Evolutionary conservation across 2,888 invertebrate genomes (phyloP), one percentile per base, ranked within the genome.

Genomic region (Stramonita haemastoma): DNA sequence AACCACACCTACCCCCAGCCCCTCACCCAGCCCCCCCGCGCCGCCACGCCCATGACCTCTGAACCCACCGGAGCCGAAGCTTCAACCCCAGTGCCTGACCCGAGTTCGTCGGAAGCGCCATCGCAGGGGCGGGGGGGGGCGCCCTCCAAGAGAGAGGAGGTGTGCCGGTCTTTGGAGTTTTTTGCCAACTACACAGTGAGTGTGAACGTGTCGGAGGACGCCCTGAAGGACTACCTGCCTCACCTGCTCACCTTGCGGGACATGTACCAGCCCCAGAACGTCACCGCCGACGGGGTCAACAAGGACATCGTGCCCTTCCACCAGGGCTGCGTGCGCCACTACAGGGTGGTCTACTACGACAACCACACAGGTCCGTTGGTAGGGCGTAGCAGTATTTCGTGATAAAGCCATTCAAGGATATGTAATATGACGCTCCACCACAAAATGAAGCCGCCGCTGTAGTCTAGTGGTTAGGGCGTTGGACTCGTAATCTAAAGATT

Each of bases 301-400:
- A 87, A 88, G 11, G 70, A 73, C n/a, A 56, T 88, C 0, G 92
- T 91, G 17, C n/a, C 77, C 19, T 92, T 90, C 73, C 56, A 79
- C 15, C 70, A 90, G 36, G 90, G 92, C 0, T 92, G 92, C 77
- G 87, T 92, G 26, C 77, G 73, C 32, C n/a, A 90, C 34, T 92
- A 89, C 85, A 57, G 79, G n/a, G 86, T 92, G 46, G 60, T 70
- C 77, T 89, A 87, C 73, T 86, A 81, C 19, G 70, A 90, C 34
- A 79, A 88, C 29, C 5, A 86, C 26, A 87, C 90, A 89, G 89
- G 90, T 90, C 22, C 46, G 81, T 11, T 32, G 36, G 73, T 66
- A 66, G 46, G 8, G n/a, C n/a, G 46, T 46, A 46, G 46, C n/a
- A n/a, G n/a, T n/a, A 46, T 46, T 46, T 2, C 8, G 46, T 46